A percentile compares a stretch with the other conserved stretches of the same genome.
Conservation (phyloP, 2,888 invertebrate genomes). For the Lymantria dispar region DNA sequence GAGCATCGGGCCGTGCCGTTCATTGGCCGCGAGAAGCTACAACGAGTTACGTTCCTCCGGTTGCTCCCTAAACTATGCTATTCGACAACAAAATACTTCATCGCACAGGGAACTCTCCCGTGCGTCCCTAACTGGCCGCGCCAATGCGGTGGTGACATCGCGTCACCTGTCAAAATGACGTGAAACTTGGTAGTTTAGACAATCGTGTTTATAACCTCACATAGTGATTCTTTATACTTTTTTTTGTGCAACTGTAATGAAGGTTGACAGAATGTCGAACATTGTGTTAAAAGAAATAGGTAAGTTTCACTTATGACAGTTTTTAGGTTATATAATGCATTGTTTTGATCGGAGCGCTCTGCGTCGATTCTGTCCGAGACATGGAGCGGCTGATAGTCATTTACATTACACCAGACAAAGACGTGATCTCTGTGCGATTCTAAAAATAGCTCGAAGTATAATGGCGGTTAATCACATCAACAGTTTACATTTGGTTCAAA, state of each 20-base stretch:
- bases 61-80: slow-evolving; percentile 63
- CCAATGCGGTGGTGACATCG: slow-evolving; percentile 58
- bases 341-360: slow-evolving; percentile 56
- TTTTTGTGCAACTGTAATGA: slow-evolving; percentile 49
- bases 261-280: slow-evolving; percentile 60
- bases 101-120: slow-evolving; percentile 49
- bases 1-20: slow-evolving; percentile 65
- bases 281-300: slow-evolving; percentile 53
- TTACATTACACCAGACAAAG: slow-evolving; percentile 77
- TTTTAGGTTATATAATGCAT: slow-evolving; percentile 63
- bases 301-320: slow-evolving; percentile 51
- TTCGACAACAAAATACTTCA: slow-evolving; percentile 45
- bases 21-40: slow-evolving; percentile 72
- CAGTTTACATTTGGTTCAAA: slow-evolving; percentile 68
- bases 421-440: slow-evolving; percentile 77
- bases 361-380: slow-evolving; percentile 33
- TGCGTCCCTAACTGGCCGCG: slow-evolving; percentile 39
- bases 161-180: slow-evolving; percentile 76
- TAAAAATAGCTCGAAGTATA: slow-evolving; percentile 73
- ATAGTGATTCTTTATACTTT: slow-evolving; percentile 46
- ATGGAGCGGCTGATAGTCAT: slow-evolving; percentile 58
- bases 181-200: slow-evolving; percentile 57
- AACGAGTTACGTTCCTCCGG: slow-evolving; percentile 56
- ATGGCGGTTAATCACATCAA: slow-evolving; percentile 77
- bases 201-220: slow-evolving; percentile 61